phyloP scores from a whole-genome alignment of 2,113 vertebrate genomes.

The Progne subis region DNA sequence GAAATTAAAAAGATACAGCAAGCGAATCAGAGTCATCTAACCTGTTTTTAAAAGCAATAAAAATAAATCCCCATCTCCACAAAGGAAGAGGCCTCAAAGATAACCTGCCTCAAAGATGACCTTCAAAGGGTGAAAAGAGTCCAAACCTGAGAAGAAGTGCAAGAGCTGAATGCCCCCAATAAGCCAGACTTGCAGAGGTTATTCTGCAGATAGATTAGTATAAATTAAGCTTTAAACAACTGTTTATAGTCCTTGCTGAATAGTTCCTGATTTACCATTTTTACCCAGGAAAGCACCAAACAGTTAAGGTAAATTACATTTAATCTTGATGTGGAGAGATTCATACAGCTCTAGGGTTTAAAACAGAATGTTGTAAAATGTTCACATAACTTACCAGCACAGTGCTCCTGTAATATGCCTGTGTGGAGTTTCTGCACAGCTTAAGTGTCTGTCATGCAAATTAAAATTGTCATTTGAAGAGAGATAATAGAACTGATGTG shows the following conservation, averaged over 20 bases:
- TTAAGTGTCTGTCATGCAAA: background rate
- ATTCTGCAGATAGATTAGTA: background rate
- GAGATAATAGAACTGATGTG: background rate
- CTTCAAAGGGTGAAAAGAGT: background rate
- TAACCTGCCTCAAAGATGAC: background rate
- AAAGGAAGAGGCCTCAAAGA: background rate
- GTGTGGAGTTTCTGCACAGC: background rate
- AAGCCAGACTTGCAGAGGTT: background rate
- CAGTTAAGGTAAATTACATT: background rate
- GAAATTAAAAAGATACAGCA: slow-evolving; percentile 13
- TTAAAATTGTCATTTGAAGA: background rate
- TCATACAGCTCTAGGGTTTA: background rate
- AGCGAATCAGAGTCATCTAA: background rate
- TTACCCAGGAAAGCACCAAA: background rate
- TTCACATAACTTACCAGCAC: background rate
- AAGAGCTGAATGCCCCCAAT: background rate
- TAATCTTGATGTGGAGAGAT: background rate
- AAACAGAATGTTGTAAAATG: background rate
- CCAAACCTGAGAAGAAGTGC: background rate
- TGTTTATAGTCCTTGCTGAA: background rate
- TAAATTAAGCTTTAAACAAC: background rate
- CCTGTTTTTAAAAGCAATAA: background rate
- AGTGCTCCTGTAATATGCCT: background rate
- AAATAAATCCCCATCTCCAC: background rate
- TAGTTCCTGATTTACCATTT: background rate